Conservation (phyloP, 2,797 vertebrate genomes). For the Catostomus latipinnis region DNA sequence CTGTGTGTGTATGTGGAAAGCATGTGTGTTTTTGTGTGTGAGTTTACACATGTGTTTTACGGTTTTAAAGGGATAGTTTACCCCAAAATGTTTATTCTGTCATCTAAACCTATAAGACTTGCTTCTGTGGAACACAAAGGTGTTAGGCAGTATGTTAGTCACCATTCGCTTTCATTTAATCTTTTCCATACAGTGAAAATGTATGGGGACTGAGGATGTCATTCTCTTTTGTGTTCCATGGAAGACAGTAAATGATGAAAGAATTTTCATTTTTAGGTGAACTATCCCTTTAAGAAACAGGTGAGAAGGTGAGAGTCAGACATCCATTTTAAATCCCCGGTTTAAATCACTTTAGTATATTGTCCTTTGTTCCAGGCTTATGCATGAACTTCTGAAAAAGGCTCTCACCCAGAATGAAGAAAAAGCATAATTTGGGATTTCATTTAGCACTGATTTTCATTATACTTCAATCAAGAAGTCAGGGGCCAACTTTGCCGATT, state of each 20-base stretch:
- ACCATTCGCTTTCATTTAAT: too few relatives aligned
- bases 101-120: too few relatives aligned
- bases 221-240: too few relatives aligned
- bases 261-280: too few relatives aligned
- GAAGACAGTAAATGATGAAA: too few relatives aligned
- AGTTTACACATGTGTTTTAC: background rate
- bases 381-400: conserved; percentile 70
- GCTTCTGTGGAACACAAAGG: too few relatives aligned
- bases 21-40: conserved; percentile 16
- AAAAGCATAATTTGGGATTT: conserved; percentile 20
- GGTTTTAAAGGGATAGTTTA: background rate
- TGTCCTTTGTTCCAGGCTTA: conserved; percentile 66
- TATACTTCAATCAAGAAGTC: conserved; percentile 14
- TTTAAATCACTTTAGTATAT: conserved; percentile 70
- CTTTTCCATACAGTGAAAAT: too few relatives aligned
- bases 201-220: too few relatives aligned
- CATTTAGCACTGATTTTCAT: background rate
- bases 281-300: background rate
- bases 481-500: conserved; percentile 4
- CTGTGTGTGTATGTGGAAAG: conserved; percentile 1
- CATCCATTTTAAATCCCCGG: conserved; percentile 74
- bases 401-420: conserved; percentile 47
- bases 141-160: too few relatives aligned
- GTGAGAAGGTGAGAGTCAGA: conserved; percentile 60
- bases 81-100: too few relatives aligned